Conservation (phyloP, 2,113 vertebrate genomes). For the Apteryx owenii region DNA sequence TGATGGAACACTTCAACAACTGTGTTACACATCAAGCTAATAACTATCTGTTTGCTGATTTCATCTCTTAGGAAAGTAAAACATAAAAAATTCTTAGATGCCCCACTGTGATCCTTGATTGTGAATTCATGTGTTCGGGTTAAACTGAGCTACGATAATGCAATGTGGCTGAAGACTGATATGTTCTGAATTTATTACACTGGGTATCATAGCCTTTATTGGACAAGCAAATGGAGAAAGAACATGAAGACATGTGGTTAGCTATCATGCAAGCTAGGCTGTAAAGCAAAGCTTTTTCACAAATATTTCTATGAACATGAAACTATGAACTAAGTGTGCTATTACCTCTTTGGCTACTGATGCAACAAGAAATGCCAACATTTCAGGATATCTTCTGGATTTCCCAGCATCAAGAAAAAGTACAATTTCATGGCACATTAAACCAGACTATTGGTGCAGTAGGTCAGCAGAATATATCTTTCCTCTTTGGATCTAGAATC, state of each 20-base stretch:
- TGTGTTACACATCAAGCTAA: background rate
- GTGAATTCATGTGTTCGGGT: background rate
- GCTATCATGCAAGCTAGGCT: background rate
- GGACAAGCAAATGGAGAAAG: background rate
- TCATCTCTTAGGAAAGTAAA: background rate
- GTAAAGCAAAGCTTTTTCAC: background rate
- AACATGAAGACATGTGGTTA: background rate
- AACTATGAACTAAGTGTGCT: background rate
- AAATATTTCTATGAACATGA: background rate
- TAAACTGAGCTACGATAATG: background rate
- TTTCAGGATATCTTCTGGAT: background rate
- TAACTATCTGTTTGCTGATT: background rate
- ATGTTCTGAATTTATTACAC: background rate
- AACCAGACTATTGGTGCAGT: background rate
- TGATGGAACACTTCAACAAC: background rate
- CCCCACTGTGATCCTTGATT: background rate
- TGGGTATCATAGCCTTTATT: background rate
- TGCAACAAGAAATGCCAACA: background rate
- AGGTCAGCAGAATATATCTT: background rate
- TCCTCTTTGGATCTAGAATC: background rate
- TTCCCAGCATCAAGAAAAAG: background rate
- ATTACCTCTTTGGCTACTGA: background rate
- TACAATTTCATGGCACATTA: background rate
- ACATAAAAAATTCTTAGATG: background rate
- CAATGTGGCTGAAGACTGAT: background rate